These are phyloP conservation scores for Drosophila orosa DNA, from an alignment of 1,140 invertebrate genomes.

Conservation along the genomic window DNA sequence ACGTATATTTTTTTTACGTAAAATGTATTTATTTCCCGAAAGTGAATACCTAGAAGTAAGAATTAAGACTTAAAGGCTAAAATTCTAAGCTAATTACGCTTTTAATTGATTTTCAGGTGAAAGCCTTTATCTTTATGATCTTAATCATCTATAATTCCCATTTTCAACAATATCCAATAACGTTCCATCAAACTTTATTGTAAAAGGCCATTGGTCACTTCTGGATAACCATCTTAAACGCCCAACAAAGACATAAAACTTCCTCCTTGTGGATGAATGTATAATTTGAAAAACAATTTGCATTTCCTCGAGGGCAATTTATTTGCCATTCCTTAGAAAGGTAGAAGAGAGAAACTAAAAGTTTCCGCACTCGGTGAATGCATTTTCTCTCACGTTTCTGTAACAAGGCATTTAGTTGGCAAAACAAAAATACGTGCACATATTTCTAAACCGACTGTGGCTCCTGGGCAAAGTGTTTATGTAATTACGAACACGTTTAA, in stretches of 20 bases:
- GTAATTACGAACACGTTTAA: constrained; percentile 55
- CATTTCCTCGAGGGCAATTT: constrained; percentile 40
- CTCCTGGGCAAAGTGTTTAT: constrained; percentile 41
- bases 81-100: too few relatives aligned
- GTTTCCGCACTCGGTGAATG: constrained; percentile 37
- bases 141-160: neutral
- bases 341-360: constrained; percentile 24
- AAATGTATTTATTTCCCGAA: neutral
- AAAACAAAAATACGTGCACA: constrained; percentile 47
- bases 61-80: too few relatives aligned
- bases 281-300: constrained; percentile 49
- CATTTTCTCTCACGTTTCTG: constrained; percentile 19
- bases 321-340: constrained; percentile 22
- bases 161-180: neutral
- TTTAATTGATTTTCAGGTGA: neutral
- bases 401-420: constrained; percentile 43
- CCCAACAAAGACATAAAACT: constrained; percentile 39
- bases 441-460: constrained; percentile 25
- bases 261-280: constrained; percentile 31
- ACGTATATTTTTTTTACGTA: neutral
- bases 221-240: constrained; percentile 16
- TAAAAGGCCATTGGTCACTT: constrained; percentile 9
- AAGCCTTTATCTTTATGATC: neutral
- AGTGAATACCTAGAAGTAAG: too few relatives aligned
- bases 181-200: constrained; percentile 7